A percentile compares a stretch with the other conserved stretches of the same genome.
These are phyloP conservation scores for Caenorhabditis remanei DNA, from an alignment of 1,140 invertebrate genomes.

Conservation along the genomic window DNA sequence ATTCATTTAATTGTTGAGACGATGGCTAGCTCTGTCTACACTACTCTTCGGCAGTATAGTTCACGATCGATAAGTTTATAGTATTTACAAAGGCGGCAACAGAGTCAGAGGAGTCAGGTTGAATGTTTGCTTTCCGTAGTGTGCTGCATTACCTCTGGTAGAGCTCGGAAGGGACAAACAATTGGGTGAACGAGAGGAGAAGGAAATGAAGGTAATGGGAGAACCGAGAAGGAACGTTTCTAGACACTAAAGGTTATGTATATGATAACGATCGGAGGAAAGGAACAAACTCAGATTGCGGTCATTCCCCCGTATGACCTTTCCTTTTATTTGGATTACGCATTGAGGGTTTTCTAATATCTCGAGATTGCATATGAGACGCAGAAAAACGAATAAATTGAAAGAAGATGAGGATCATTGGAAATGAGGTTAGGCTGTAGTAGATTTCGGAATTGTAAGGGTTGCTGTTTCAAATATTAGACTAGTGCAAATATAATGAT, in stretches of 20 bases:
- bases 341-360: constrained; percentile 43
- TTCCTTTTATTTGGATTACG: constrained; percentile 40
- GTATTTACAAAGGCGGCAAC: constrained; percentile 45
- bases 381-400: constrained; percentile 4
- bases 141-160: constrained; percentile 45
- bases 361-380: constrained; percentile 31
- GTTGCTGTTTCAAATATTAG: neutral
- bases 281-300: constrained; percentile 51
- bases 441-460: neutral
- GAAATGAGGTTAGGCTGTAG: constrained; percentile 6
- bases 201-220: neutral
- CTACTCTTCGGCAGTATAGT: neutral
- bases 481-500: neutral
- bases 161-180: constrained; percentile 45
- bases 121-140: constrained; percentile 55
- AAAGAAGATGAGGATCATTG: neutral
- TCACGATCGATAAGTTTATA: constrained; percentile 35
- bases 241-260: constrained; percentile 36
- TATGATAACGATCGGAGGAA: constrained; percentile 47
- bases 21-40: neutral
- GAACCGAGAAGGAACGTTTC: constrained; percentile 14
- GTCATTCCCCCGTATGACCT: constrained; percentile 52
- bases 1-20: constrained; percentile 33
- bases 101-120: constrained; percentile 53
- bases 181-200: neutral